phyloP scores from a whole-genome alignment of 2,888 invertebrate genomes.

The Leucophenga montana region DNA sequence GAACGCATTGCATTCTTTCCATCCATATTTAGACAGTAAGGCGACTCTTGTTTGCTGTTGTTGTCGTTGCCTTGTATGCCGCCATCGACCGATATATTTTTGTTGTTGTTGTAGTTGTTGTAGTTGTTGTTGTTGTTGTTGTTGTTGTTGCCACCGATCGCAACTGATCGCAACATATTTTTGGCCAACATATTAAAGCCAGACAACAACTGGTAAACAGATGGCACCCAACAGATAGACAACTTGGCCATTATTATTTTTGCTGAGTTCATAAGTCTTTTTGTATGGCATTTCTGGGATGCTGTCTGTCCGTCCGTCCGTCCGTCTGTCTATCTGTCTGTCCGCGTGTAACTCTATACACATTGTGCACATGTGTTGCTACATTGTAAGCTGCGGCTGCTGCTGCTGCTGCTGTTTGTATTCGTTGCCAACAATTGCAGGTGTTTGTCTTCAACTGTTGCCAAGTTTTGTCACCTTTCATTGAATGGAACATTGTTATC shows the following conservation, averaged over 20 bases:
- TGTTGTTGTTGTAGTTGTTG: too few species aligned
- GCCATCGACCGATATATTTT: too few species aligned
- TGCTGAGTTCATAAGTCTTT: slow-evolving; percentile 24
- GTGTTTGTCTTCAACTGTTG: slow-evolving; percentile 48
- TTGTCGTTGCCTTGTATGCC: too few species aligned
- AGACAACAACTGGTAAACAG: slow-evolving; percentile 3
- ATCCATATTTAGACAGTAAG: too few species aligned
- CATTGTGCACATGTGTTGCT: slow-evolving; percentile 1
- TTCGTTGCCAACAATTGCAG: slow-evolving; percentile 52
- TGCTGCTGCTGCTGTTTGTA: neutral
- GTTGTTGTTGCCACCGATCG: too few species aligned
- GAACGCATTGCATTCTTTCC: too few species aligned
- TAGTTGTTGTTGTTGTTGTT: too few species aligned
- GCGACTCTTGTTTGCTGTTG: too few species aligned
- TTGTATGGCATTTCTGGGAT: slow-evolving; percentile 3
- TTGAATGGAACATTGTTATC: slow-evolving; percentile 43
- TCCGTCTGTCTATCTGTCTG: neutral
- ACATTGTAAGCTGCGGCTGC: slow-evolving; percentile 27
- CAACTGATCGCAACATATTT: too few species aligned
- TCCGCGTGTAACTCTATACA: slow-evolving; percentile 11
- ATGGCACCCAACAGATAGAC: slow-evolving; percentile 38
- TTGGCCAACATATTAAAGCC: too few species aligned
- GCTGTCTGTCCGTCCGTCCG: neutral
- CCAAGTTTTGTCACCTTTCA: slow-evolving; percentile 6
- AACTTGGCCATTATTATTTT: slow-evolving; percentile 10